Evolutionary conservation across 2,888 invertebrate genomes (phyloP).

Genomic region (Rambutsinella grinnellia): DNA sequence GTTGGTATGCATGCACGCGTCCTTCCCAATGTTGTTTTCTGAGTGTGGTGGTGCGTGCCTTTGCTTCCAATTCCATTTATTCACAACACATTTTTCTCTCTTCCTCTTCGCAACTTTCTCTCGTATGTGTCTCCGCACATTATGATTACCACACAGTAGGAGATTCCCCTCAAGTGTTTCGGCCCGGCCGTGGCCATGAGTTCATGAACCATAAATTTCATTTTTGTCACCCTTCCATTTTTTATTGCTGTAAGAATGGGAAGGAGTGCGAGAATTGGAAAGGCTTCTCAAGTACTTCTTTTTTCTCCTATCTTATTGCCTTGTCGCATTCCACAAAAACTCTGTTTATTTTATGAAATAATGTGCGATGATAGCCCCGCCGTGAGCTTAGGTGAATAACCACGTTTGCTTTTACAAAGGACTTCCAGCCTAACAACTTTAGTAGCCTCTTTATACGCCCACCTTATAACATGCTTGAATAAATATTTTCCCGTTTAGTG

Average conservation of each 20-base stretch:
- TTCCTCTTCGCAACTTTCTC: neutral
- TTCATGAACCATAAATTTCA: conserved; percentile 61
- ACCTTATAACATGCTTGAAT: too few species aligned
- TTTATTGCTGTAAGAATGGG: neutral
- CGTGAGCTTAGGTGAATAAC: too few species aligned
- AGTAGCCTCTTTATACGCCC: too few species aligned
- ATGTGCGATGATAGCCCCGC: too few species aligned
- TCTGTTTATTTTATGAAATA: too few species aligned
- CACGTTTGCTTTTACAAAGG: too few species aligned
- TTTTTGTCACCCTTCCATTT: conserved; percentile 58
- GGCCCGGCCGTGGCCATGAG: conserved; percentile 38
- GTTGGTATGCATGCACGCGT: conserved; percentile 11
- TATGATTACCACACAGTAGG: neutral
- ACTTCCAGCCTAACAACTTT: too few species aligned
- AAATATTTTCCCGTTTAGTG: too few species aligned
- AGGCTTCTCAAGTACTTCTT: neutral
- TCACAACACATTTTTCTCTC: neutral
- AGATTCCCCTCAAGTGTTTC: conserved; percentile 40
- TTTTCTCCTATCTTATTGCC: too few species aligned
- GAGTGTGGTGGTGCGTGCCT: conserved; percentile 2
- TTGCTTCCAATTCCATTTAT: conserved; percentile 12
- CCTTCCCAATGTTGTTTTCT: conserved; percentile 28
- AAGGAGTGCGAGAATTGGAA: neutral
- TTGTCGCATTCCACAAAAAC: too few species aligned
- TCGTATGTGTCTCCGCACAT: neutral